Evolutionary conservation across 1,140 invertebrate species (phyloP), one percentile per base, ranked within the genome.

Genomic region (Aradophagus sp.): DNA sequence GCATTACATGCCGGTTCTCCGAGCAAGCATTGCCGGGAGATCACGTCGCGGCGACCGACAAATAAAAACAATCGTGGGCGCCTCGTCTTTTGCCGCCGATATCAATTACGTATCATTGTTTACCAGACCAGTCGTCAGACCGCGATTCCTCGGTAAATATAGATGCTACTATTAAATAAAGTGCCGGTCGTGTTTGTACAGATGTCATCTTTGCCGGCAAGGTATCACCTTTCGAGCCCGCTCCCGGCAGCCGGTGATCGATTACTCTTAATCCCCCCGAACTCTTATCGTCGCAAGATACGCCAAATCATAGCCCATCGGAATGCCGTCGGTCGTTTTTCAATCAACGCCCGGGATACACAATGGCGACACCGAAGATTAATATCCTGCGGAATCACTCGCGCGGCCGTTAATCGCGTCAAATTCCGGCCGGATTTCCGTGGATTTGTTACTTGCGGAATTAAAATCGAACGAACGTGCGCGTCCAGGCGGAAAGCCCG

Each of bases 301-400:
- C 65, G 68, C 68, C 62, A 72, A 72, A 75, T 72, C 73, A 75
- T 75, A 75, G 63, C 47, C 44, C 56, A 63, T 75, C 63, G 71
- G 59, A 68, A 68, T 75, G 63, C 44, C 52, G 39, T 12, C 59
- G 48, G 27, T 72, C 69, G 68, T 75, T 75, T 75, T 75, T 75
- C 73, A 75, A 72, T 75, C 65, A 52, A 62, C 59, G 27, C 39
- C 58, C 55, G 58, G 34, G 65, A 61, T 71, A 71, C 59, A 75
- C 65, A 75, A 68, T 66, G 44, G 63, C 65, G 68, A 68, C 73
- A 71, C 48, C 58, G 19, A 74, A 74, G 73, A 75, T 75, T 75
- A 72, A 75, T 75, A 70, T 65, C 47, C 48, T 32, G 65, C 19
- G 34, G 20, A 61, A 56, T 56, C 59, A 41, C 62, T 68, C 59